A percentile compares a stretch with the other conserved stretches of the same genome.
These are phyloP conservation scores for Drosophila kurseongensis DNA, from an alignment of 1,140 invertebrate genomes.

Conservation along the genomic window DNA sequence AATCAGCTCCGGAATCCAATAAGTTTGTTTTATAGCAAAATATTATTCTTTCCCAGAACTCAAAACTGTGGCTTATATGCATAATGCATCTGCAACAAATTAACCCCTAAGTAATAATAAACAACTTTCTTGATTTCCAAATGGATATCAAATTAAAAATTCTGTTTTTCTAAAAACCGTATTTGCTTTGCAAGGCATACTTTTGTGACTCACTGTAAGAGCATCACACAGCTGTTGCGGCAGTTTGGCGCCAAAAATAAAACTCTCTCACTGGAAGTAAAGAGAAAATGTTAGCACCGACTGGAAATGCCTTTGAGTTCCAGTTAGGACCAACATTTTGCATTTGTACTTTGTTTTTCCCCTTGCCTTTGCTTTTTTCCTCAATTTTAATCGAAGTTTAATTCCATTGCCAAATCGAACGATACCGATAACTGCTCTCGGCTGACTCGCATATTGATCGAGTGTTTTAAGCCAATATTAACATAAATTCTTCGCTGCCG, in stretches of 20 bases:
- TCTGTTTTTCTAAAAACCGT: no score
- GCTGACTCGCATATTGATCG: slow-evolving; percentile 46
- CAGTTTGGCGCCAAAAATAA: slow-evolving; percentile 65
- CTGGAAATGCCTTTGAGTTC: slow-evolving; percentile 15
- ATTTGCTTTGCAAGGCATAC: no score
- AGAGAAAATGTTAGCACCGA: slow-evolving; percentile 3
- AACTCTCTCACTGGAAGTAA: slow-evolving; percentile 49
- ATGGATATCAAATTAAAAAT: no score
- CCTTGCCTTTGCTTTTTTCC: neutral
- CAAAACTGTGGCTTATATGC: no score
- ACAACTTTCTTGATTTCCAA: no score
- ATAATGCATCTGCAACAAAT: no score
- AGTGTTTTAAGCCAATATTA: slow-evolving; percentile 36
- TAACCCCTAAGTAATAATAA: no score
- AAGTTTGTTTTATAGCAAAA: no score
- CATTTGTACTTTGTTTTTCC: neutral
- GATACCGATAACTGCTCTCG: slow-evolving; percentile 12
- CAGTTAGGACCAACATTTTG: slow-evolving; percentile 22
- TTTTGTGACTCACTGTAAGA: neutral
- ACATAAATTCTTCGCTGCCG: slow-evolving; percentile 48
- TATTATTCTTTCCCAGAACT: no score
- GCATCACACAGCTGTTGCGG: slow-evolving; percentile 43
- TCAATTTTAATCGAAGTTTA: slow-evolving; percentile 30
- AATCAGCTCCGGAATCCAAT: no score
- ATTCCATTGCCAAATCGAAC: slow-evolving; percentile 53